These are phyloP conservation scores for Cyphomyrmex costatus DNA, from an alignment of 1,140 invertebrate genomes.

Conservation along the genomic window DNA sequence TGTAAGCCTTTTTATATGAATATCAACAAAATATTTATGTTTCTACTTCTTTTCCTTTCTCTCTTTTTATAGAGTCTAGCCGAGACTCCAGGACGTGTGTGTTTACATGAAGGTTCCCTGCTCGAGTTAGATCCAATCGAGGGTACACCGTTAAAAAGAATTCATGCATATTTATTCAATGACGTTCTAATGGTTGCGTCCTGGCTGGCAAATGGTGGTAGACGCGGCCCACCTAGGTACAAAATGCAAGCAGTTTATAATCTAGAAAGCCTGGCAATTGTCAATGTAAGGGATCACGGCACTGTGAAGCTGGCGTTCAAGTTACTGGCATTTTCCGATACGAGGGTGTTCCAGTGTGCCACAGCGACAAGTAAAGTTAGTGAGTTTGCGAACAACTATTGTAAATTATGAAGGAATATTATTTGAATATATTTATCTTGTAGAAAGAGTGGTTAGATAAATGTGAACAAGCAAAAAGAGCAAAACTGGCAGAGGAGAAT, in stretches of 20 bases:
- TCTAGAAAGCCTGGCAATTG: conserved; percentile 96
- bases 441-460: conserved; percentile 98
- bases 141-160: conserved; percentile 94
- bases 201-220: conserved; percentile 84
- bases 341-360: conserved; percentile 96
- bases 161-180: conserved; percentile 97
- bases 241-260: conserved; percentile 97
- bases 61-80: conserved; percentile 88
- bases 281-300: conserved; percentile 97
- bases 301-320: conserved; percentile 97
- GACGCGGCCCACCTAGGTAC: conserved; percentile 93
- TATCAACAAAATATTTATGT: neutral
- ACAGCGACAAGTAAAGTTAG: conserved; percentile 92
- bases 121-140: conserved; percentile 96
- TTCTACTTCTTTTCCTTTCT: neutral
- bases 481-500: conserved; percentile 90
- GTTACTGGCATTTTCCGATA: conserved; percentile 97
- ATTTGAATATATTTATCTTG: conserved; percentile 73
- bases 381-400: conserved; percentile 52
- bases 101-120: conserved; percentile 96
- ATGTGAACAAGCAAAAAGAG: conserved; percentile 96
- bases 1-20: neutral
- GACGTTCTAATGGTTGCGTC: conserved; percentile 93
- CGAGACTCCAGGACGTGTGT: conserved; percentile 91
- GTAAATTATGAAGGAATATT: neutral